phyloP scores from a whole-genome alignment of 2,113 vertebrate species.

The Cyanistes caeruleus region DNA sequence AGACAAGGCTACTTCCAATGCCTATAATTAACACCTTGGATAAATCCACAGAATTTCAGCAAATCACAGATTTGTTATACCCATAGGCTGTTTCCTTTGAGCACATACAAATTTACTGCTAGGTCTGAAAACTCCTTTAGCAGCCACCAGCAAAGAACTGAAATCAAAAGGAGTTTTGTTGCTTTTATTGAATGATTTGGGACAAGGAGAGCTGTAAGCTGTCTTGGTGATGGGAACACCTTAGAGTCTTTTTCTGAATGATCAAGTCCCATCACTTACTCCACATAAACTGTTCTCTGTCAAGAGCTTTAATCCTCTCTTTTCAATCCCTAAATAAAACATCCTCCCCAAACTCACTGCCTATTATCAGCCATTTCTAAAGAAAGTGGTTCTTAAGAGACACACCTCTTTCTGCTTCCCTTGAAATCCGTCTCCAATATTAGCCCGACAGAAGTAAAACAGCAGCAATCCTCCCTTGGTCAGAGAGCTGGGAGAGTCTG shows the following conservation, averaged over 20 bases:
- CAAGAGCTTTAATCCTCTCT: constrained; percentile 4
- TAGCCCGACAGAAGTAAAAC: neutral
- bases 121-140: neutral
- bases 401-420: neutral
- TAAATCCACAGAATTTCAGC: neutral
- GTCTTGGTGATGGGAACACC: neutral
- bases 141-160: neutral
- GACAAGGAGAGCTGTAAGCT: neutral
- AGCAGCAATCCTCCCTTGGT: neutral
- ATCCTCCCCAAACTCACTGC: neutral
- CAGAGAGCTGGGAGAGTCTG: neutral
- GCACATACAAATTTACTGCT: neutral
- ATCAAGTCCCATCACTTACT: neutral
- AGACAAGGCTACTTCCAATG: neutral
- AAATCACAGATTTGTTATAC: neutral
- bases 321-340: constrained; percentile 27
- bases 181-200: neutral
- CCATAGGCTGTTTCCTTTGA: neutral
- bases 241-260: neutral
- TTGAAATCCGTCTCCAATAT: neutral
- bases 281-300: neutral
- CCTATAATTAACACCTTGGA: neutral
- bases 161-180: neutral
- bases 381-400: neutral
- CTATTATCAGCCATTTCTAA: constrained; percentile 19